A percentile compares a stretch with the other conserved stretches of the same genome.
Evolutionary conservation across 2,797 vertebrate species (phyloP).

Genomic region (Podarcis siculus): DNA sequence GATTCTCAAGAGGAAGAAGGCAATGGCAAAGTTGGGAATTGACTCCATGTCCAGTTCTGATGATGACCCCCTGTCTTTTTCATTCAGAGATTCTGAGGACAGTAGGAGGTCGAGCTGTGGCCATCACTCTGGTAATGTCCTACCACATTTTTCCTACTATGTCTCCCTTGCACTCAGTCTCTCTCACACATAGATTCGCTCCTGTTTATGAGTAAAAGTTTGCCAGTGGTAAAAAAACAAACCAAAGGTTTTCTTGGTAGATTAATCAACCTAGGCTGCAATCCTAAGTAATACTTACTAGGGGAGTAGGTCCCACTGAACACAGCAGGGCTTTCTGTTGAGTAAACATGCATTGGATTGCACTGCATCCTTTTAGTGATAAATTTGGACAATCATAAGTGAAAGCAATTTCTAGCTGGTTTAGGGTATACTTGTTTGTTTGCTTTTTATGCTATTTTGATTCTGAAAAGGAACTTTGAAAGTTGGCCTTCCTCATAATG

Average conservation of each 20-base stretch:
- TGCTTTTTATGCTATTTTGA: too few species aligned
- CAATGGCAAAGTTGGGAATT: slow-evolving; percentile 68
- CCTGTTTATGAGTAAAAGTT: neutral
- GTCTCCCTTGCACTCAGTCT: too few species aligned
- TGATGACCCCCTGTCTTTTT: slow-evolving; percentile 47
- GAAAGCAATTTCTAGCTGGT: too few species aligned
- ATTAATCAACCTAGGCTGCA: neutral
- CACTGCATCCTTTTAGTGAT: neutral
- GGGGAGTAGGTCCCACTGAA: neutral
- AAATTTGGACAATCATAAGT: neutral
- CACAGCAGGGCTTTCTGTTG: too few species aligned
- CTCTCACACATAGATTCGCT: neutral
- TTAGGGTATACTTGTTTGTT: too few species aligned
- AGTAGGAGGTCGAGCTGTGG: slow-evolving; percentile 51
- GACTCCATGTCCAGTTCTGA: slow-evolving; percentile 43
- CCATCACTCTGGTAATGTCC: slow-evolving; percentile 71
- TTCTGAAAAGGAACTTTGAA: too few species aligned
- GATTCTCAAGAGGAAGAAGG: slow-evolving; percentile 79
- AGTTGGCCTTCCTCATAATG: too few species aligned
- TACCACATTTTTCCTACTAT: neutral
- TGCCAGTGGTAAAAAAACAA: neutral
- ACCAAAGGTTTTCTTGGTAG: neutral
- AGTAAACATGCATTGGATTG: neutral
- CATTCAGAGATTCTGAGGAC: slow-evolving; percentile 3
- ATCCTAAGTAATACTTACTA: neutral